Conservation (phyloP, 2,797 vertebrate genomes). For the Microcaecilia unicolor region DNA sequence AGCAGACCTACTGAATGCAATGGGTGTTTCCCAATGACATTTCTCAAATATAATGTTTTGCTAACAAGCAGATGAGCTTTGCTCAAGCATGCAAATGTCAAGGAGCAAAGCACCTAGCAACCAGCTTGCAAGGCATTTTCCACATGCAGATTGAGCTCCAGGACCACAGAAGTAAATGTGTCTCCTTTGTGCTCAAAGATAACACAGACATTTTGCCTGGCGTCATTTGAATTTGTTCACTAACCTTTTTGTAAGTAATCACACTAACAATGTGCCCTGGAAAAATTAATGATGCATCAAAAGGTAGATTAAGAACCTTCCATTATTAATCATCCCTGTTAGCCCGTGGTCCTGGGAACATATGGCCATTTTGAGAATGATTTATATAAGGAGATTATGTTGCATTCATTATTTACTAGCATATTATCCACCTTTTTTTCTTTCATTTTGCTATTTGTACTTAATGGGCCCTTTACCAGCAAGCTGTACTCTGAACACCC, state of each 20-base stretch:
- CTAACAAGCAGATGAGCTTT: slow-evolving; percentile 13
- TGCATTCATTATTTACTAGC: not conserved
- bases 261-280: slow-evolving; percentile 5
- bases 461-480: not conserved
- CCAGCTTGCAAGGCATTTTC: slow-evolving; percentile 17
- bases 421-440: too few species aligned
- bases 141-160: not conserved
- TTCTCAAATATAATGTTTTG: slow-evolving; percentile 21
- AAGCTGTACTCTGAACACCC: too few species aligned
- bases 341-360: slow-evolving; percentile 8
- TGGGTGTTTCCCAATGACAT: slow-evolving; percentile 16
- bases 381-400: not conserved
- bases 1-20: too few species aligned
- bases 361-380: not conserved
- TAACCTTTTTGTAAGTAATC: slow-evolving; percentile 2
- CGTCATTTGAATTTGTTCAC: not conserved
- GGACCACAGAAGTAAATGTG: not conserved
- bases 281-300: slow-evolving; percentile 9
- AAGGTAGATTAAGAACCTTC: not conserved
- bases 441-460: not conserved
- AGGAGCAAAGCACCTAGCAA: slow-evolving; percentile 29
- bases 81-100: slow-evolving; percentile 27
- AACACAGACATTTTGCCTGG: not conserved
- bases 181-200: not conserved
- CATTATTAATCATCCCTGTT: slow-evolving; percentile 3